phyloP scores from a whole-genome alignment of 2,888 invertebrate genomes.

The Agapetus fuscipes region DNA sequence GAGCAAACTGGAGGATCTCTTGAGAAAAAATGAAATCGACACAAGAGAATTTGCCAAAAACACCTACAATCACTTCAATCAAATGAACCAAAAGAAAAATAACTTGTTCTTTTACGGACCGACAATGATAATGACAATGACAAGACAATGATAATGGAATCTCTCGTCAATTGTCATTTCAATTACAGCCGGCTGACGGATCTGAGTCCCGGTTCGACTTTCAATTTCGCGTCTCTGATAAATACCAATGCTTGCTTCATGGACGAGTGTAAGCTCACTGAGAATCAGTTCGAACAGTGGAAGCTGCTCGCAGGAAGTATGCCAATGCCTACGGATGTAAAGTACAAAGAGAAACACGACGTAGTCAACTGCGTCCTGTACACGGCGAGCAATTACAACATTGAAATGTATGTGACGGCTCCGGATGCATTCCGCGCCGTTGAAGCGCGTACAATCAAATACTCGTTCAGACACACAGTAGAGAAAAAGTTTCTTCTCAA shows the following conservation, averaged over 20 bases:
- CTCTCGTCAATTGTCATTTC: too few relatives aligned
- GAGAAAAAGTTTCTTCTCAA: too few relatives aligned
- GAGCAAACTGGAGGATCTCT: too few relatives aligned
- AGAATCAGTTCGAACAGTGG: too few relatives aligned
- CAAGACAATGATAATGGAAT: conserved; percentile 5
- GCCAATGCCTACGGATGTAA: conserved; percentile 16
- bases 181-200: too few relatives aligned
- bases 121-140: conserved; percentile 10
- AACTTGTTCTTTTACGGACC: conserved; percentile 14
- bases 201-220: too few relatives aligned
- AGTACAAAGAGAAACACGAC: conserved; percentile 13
- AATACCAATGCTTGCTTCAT: too few relatives aligned
- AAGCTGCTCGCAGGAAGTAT: conserved; percentile 10
- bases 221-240: too few relatives aligned
- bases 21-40: conserved; percentile 1
- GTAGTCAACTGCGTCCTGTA: too few relatives aligned
- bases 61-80: conserved; percentile 7
- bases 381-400: too few relatives aligned
- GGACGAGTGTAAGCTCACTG: too few relatives aligned
- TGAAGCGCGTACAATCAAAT: conserved; percentile 7
- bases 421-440: conserved; percentile 9
- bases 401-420: conserved; percentile 7
- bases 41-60: too few relatives aligned
- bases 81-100: conserved; percentile 5
- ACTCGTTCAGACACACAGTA: neutral